These are phyloP conservation scores for Periophthalmodon schlosseri DNA, from an alignment of 2,113 vertebrate genomes.

Conservation along the genomic window DNA sequence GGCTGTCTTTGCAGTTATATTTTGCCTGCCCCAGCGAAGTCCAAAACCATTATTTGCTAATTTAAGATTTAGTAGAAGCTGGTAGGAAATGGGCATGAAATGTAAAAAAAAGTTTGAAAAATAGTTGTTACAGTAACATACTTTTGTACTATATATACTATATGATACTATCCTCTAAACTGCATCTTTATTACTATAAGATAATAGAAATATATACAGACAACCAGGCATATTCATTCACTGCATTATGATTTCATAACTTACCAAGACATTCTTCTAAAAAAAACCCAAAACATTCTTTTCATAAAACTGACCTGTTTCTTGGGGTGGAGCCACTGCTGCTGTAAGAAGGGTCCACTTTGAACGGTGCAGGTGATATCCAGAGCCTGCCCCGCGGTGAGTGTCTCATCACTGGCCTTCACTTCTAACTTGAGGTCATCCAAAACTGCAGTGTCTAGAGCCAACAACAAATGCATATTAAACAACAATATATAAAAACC, in stretches of 20 bases:
- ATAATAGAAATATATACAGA: background rate
- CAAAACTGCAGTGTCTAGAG: constrained; percentile 52
- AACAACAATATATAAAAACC: background rate
- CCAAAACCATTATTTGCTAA: constrained; percentile 58
- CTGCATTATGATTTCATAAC: background rate
- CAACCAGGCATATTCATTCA: background rate
- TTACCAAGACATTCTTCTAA: too few species aligned
- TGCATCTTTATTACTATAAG: too few species aligned
- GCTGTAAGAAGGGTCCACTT: constrained; percentile 78
- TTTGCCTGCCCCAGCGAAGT: constrained; percentile 41
- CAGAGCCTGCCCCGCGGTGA: constrained; percentile 85
- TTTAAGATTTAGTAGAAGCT: constrained; percentile 52
- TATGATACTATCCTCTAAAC: too few species aligned
- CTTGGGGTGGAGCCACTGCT: constrained; percentile 90
- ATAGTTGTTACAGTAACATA: background rate
- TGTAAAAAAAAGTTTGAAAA: constrained; percentile 22
- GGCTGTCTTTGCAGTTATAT: constrained; percentile 39
- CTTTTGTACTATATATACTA: background rate
- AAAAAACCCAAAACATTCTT: background rate
- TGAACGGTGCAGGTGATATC: constrained; percentile 85
- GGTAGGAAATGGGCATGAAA: constrained; percentile 44
- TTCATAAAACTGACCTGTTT: constrained; percentile 77
- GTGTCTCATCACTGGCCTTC: constrained; percentile 80
- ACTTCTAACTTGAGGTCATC: constrained; percentile 84
- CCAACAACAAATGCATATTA: constrained; percentile 11